These are phyloP conservation scores for Perodicticus potto DNA, from an alignment of 2,797 vertebrate genomes.

Conservation along the genomic window DNA sequence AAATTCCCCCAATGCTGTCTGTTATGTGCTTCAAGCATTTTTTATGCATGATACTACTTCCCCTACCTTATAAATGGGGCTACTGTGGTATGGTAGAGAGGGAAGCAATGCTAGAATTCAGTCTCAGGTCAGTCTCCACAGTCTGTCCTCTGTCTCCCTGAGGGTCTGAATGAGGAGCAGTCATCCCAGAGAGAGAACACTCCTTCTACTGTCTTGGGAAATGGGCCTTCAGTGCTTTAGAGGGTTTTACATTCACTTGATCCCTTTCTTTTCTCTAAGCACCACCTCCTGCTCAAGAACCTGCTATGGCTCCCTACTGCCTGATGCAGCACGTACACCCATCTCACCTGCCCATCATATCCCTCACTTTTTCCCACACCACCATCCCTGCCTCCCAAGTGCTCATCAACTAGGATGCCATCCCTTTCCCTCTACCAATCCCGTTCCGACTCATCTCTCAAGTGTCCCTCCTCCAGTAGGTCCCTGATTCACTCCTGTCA, in stretches of 20 bases:
- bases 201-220: neutral
- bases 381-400: neutral
- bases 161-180: neutral
- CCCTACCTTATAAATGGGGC: neutral
- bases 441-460: neutral
- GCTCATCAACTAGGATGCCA: neutral
- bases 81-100: neutral
- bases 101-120: too few species aligned
- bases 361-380: neutral
- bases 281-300: neutral
- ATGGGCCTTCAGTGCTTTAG: neutral
- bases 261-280: neutral
- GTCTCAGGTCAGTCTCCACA: neutral
- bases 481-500: too few species aligned
- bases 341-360: rapidly evolving
- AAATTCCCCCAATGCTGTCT: neutral
- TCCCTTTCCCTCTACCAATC: neutral
- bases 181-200: neutral
- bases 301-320: neutral
- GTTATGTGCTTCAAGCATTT: neutral
- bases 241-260: neutral
- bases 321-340: neutral
- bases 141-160: neutral
- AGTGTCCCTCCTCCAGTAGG: neutral
- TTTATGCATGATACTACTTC: too few species aligned